phyloP scores from a whole-genome alignment of 2,113 vertebrate species.

The Eidolon helvum region DNA sequence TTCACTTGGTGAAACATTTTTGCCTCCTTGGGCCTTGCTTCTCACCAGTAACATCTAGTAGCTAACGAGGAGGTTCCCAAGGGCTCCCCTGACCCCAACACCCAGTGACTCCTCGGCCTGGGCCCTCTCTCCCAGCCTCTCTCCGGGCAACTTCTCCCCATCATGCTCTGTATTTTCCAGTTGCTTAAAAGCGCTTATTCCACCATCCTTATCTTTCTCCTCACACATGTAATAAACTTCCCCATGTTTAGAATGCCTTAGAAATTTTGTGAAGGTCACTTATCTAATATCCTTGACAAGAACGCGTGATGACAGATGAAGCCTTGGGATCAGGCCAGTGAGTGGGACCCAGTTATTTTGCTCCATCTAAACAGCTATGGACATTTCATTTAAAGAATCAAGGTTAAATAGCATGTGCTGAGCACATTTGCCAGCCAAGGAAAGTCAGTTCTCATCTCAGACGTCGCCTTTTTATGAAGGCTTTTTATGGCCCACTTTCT shows the following conservation, averaged over 20 bases:
- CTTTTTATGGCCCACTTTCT: slow-evolving; percentile 57
- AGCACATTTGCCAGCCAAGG: not conserved
- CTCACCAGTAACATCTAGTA: not conserved
- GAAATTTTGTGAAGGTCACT: not conserved
- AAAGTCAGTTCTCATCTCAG: slow-evolving; percentile 16
- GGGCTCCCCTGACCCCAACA: not conserved
- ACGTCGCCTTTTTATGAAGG: not conserved
- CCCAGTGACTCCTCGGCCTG: accelerated
- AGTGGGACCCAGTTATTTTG: not conserved
- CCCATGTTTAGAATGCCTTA: not conserved
- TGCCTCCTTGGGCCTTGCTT: not conserved
- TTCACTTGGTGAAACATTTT: not conserved
- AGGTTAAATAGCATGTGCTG: not conserved
- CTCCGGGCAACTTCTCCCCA: not conserved
- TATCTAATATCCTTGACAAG: not conserved
- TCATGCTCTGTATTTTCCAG: not conserved
- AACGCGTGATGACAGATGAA: not conserved
- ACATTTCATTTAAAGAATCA: not conserved
- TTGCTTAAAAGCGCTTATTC: not conserved
- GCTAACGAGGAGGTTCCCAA: not conserved
- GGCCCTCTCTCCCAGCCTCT: not conserved
- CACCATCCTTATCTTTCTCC: not conserved
- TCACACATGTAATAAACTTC: not conserved
- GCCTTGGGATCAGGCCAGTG: not conserved
- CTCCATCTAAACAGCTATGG: not conserved